Base-by-base conservation (phyloP, 2,797 vertebrate genomes). In the Peromyscus melanophrys region DNA sequence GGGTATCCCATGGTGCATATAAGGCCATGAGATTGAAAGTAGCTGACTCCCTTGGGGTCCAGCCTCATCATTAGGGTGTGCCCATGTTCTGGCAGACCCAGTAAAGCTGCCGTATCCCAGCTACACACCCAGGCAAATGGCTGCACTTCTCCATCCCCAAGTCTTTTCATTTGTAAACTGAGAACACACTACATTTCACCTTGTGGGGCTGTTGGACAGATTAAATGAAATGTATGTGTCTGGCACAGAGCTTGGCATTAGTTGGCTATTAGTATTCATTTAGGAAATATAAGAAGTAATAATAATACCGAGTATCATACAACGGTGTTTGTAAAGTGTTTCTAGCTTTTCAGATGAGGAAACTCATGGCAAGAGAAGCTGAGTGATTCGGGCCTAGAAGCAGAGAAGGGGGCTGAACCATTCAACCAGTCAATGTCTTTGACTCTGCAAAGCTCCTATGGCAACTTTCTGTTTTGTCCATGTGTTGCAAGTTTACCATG, bases 251-350 rank as follows among this genome's bases (percentile, higher is more conserved):
- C 49, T 21, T 55, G 52, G 34, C 29, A 25, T 1, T 1, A 55
- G 23, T 96, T 71, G 81, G 81, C 49, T 76, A 34, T 77, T 57
- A 73, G 65, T 87, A 12, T 75, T 71, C 55, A 63, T 43, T 91
- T 88, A 76, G 87, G 81, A 81, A 94, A 57, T 52, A 49, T 0
- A 8, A 1, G 31, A 73, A 88, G n/a, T 80, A 76, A 71, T 40
- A 82, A 16, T 34, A 61, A 59, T 17, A 21, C 63, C 46, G 73
- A 37, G 82, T 73, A n/a, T 73, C 59, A n/a, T 3, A 34, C 11
- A 29, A 59, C 76, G 37, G 34, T 73, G 46, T 90, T 85, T 37
- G 21, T 71, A 61, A 61, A 82, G 61, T 10, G 31, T 34, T 73
- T 75, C 67, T 46, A 2, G 49, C 65, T 75, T 94, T 61, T 75